phyloP scores from a whole-genome alignment of 2,797 vertebrate genomes.

The Xiphorhynchus erythropygius region DNA sequence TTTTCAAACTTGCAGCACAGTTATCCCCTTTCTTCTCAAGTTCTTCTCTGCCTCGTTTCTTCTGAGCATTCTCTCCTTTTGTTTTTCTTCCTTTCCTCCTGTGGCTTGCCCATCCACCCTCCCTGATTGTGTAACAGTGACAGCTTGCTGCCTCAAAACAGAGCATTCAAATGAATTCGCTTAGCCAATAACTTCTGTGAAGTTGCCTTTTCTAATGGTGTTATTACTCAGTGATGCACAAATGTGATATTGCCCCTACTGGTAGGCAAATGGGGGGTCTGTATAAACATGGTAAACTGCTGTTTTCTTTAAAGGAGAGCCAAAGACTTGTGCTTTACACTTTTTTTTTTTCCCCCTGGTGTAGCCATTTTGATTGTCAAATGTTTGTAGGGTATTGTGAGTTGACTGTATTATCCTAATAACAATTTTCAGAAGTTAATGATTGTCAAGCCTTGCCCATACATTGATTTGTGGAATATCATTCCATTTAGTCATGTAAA shows the following conservation, averaged over 20 bases:
- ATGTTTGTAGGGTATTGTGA: constrained; percentile 63
- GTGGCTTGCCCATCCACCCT: constrained; percentile 65
- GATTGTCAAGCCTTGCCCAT: constrained; percentile 69
- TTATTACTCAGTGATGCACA: constrained; percentile 88
- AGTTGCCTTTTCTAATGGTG: constrained; percentile 93
- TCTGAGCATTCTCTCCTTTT: not conserved
- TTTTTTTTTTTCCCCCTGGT: constrained; percentile 28
- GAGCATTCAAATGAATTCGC: constrained; percentile 87
- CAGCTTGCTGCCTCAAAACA: constrained; percentile 82
- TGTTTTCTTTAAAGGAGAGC: constrained; percentile 80
- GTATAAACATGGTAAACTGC: constrained; percentile 76
- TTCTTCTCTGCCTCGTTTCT: not conserved
- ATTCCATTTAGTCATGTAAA: constrained; percentile 41
- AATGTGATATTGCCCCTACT: constrained; percentile 84
- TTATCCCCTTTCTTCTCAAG: not conserved
- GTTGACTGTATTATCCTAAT: constrained; percentile 68
- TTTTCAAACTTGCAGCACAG: not conserved
- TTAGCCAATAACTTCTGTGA: constrained; percentile 98
- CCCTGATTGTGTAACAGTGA: constrained; percentile 78
- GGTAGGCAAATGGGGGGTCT: constrained; percentile 80
- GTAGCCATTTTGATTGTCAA: constrained; percentile 70
- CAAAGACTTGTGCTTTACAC: constrained; percentile 83
- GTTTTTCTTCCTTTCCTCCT: not conserved
- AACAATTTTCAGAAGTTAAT: constrained; percentile 58
- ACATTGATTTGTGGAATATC: constrained; percentile 60